Evolutionary conservation across 2,113 vertebrate species (phyloP), one percentile per base, ranked within the genome.

Genomic region (Gavia stellata): DNA sequence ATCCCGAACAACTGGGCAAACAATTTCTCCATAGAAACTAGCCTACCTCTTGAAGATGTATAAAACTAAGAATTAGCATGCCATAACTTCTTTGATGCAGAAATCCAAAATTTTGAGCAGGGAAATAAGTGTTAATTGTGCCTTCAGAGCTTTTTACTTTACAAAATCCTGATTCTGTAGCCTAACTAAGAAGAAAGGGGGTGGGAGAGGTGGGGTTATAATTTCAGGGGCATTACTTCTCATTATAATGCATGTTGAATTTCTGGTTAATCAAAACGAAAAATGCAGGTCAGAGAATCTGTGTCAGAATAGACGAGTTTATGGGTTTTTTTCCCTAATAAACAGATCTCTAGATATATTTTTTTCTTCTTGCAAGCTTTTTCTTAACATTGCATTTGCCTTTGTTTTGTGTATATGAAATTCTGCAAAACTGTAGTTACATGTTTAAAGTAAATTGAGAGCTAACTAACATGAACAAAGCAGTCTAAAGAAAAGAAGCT

Each of bases 371-470:
- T 65, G 34, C 3, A 70, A 23, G 42, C 8, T 44, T 86, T 74
- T 90, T 87, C 15, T 58, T 81, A 42, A 26, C 24, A 3, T 15
- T 56, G 19, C 5, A 11, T 93, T 92, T 94, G 52, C 25, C 23
- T 94, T 59, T 65, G 23, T 78, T 6, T 40, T 63, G 17, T 1
- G 0, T 52, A 8, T 79, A n/a, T 34, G 29, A 86, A 87, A 90
- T 96, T 72, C 62, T 5, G 2, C 29, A 55, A 59, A 66, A 50
- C 50, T 34, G 29, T 83, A 66, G 66, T 86, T 93, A 68, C 15
- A 11, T 31, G 33, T 88, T 96, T 73, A 28, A 93, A 63, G 74
- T 88, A 77, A 80, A 88, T 65, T 50, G 85, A 95, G 71, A 42
- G 7, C 52, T 56, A 70, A 55, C 47, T 59, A 68, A 68, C n/a